A percentile compares a stretch with the other conserved stretches of the same genome.
Evolutionary conservation across 2,113 vertebrate genomes (phyloP).

Genomic region (Corvus cornix): DNA sequence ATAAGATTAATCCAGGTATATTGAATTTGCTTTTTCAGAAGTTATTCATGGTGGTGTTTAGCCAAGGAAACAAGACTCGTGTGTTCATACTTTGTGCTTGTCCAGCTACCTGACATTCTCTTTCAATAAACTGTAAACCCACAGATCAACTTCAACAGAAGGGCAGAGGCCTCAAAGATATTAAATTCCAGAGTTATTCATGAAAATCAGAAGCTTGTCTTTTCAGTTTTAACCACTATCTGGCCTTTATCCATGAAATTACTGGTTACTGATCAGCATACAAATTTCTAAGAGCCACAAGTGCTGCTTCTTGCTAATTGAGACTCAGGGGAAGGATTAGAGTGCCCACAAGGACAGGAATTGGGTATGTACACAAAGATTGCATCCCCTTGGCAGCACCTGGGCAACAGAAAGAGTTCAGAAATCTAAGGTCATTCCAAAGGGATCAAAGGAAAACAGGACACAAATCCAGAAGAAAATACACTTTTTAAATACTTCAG

Average conservation of each 20-base stretch:
- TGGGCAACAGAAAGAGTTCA: not conserved
- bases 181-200: not conserved
- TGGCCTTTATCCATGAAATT: not conserved
- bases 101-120: constrained; percentile 1
- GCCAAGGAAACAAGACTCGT: not conserved
- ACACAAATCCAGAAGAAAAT: not conserved
- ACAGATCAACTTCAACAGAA: constrained; percentile 4
- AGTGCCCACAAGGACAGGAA: not conserved
- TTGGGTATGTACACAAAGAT: accelerated
- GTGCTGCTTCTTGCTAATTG: not conserved
- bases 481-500: not conserved
- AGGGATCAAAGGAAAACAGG: not conserved
- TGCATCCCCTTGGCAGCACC: not conserved
- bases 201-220: not conserved
- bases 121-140: not conserved
- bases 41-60: not conserved
- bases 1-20: constrained; percentile 31
- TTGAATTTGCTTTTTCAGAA: not conserved
- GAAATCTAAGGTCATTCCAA: not conserved
- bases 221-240: not conserved
- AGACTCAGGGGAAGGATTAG: not conserved
- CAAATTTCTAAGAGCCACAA: not conserved
- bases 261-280: not conserved
- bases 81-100: not conserved
- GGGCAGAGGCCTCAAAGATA: not conserved